These are phyloP conservation scores for Heliconius hermathena DNA, from an alignment of 1,140 invertebrate species.

Conservation along the genomic window DNA sequence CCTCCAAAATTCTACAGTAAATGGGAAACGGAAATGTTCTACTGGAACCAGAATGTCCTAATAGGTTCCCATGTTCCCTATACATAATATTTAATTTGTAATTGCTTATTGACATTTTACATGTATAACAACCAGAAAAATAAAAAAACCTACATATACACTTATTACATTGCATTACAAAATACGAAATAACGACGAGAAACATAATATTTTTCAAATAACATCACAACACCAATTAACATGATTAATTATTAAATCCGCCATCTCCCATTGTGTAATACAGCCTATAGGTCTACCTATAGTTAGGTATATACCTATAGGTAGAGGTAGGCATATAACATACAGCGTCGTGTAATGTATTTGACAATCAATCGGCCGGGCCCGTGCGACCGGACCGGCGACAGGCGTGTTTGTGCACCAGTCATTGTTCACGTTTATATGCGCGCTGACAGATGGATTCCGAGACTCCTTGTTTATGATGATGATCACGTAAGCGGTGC, in stretches of 20 bases:
- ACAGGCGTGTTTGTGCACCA: conserved; percentile 45
- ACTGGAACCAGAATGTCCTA: too few relatives aligned
- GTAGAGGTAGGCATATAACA: neutral
- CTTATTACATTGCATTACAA: neutral
- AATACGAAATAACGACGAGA: too few relatives aligned
- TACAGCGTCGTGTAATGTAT: conserved; percentile 42
- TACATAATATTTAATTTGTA: too few relatives aligned
- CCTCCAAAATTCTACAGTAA: too few relatives aligned
- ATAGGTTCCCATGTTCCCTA: too few relatives aligned
- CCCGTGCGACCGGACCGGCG: conserved; percentile 42
- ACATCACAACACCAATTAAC: neutral
- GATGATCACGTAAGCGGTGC: conserved; percentile 30
- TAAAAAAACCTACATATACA: neutral
- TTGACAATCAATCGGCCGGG: conserved; percentile 61
- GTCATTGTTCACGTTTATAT: conserved; percentile 51
- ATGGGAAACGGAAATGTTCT: too few relatives aligned
- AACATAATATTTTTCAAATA: neutral
- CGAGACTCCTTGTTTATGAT: conserved; percentile 43
- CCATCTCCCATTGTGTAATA: neutral
- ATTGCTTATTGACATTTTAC: neutral
- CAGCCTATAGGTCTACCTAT: neutral
- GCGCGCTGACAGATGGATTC: conserved; percentile 63
- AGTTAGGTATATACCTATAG: too few relatives aligned
- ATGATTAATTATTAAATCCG: conserved; percentile 1
- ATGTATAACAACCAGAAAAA: neutral